phyloP scores from a whole-genome alignment of 2,888 invertebrate genomes.

The Ethmia dodecea region DNA sequence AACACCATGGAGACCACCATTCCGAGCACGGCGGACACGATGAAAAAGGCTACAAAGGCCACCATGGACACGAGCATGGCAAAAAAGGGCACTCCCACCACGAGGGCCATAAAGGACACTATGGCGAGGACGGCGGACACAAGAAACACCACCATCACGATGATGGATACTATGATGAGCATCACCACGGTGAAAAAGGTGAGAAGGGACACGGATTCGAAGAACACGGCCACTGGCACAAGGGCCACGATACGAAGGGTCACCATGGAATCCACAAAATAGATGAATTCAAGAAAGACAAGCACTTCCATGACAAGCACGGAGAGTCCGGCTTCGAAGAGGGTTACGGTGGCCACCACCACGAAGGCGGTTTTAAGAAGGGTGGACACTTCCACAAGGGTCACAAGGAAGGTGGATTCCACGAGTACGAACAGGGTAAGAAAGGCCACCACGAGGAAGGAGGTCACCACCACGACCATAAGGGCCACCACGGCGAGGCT shows the following conservation, averaged over 20 bases:
- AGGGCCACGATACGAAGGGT: conserved; percentile 90
- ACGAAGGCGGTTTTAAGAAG: conserved; percentile 86
- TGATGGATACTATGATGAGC: conserved; percentile 81
- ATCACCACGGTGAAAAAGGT: conserved; percentile 81
- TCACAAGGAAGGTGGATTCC: conserved; percentile 84
- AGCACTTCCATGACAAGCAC: conserved; percentile 91
- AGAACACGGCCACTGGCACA: conserved; percentile 83
- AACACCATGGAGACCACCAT: conserved; percentile 80
- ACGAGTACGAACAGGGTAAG: conserved; percentile 87
- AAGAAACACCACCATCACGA: conserved; percentile 81
- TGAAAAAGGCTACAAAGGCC: conserved; percentile 83
- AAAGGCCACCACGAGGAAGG: conserved; percentile 88
- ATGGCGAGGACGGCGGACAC: conserved; percentile 78
- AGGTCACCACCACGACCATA: conserved; percentile 85
- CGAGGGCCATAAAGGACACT: conserved; percentile 78
- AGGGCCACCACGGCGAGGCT: conserved; percentile 86
- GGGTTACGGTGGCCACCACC: conserved; percentile 86
- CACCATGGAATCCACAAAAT: conserved; percentile 90
- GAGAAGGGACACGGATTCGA: conserved; percentile 77
- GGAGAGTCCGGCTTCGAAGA: conserved; percentile 89
- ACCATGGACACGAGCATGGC: conserved; percentile 81
- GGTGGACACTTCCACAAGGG: conserved; percentile 89
- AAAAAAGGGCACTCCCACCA: conserved; percentile 85
- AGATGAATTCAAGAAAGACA: conserved; percentile 91
- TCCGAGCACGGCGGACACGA: conserved; percentile 81